Base-by-base conservation (phyloP, 1,140 invertebrate genomes). In the Bilobella aurantiaca region DNA sequence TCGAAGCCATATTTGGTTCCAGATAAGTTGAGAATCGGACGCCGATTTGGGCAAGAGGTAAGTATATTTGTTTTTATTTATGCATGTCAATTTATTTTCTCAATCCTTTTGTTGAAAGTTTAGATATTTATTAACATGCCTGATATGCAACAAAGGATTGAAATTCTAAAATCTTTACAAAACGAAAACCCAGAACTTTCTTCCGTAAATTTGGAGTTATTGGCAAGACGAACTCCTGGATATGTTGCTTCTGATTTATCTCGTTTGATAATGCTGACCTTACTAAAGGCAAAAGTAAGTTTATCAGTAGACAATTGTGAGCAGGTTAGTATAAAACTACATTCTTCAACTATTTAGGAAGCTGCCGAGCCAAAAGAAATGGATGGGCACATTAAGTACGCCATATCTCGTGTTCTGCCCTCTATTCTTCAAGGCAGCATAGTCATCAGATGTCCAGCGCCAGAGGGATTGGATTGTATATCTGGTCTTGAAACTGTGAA, bases 201-300 rank as follows among this genome's bases (percentile, higher is more conserved):
- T 14, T 58, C 57, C 8, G 81, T 89, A 0, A 77, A 85, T 73
- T 73, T 87, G 0, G 75, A 80, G 25, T 68, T 75, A 23, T 74
- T 91, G 47, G 85, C 87, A 1, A 69, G 74, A 0, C 75, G 65
- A 53, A 90, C 88, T 0, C 78, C 84, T 32, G 77, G 78, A 23
- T 90, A 83, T 75, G 90, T 89, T 2, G 90, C 90, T 25, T 90
- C 89, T n/a, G 90, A 93, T 75, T 74, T 90, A 46, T 80, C 85
- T 64, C 83, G 83, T 73, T 73, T 90, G 0, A 87, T 86, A 72
- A 82, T 83, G 66, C 86, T 88, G 77, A 83, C 83, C 73, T 73
- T 72, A 3, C 25, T 27, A 3, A 3, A 64, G 5, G 30, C 31
- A 29, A 28, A 27, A 3, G 46, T 34, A 32, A 58, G 16, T 25